Evolutionary conservation across 1,140 invertebrate species (phyloP).

Genomic region (Drosophila navojoa): DNA sequence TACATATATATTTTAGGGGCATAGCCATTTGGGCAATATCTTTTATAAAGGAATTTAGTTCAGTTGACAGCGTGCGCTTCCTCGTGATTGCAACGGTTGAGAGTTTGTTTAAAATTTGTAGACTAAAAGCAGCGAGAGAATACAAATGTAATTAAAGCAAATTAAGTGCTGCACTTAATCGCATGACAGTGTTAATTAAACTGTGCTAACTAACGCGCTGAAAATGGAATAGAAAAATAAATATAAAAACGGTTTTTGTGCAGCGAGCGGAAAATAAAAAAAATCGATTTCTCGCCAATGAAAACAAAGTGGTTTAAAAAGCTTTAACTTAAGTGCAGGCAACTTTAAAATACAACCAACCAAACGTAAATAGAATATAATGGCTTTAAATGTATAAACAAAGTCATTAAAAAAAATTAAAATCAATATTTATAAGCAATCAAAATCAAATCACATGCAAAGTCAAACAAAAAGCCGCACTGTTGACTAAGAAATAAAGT

Average conservation of each 20-base stretch:
- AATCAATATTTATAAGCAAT: slow-evolving; percentile 6
- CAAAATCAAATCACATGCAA: background rate
- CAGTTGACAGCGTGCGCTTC: slow-evolving; percentile 75
- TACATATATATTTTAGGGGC: slow-evolving; percentile 15
- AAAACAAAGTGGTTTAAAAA: slow-evolving; percentile 70
- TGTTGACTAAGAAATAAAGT: no score
- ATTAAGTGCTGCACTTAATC: background rate
- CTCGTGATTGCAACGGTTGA: slow-evolving; percentile 52
- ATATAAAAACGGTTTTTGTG: slow-evolving; percentile 15
- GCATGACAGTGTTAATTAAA: background rate
- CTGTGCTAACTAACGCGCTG: slow-evolving; percentile 25
- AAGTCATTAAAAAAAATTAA: background rate
- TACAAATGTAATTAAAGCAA: slow-evolving; percentile 10
- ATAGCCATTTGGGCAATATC: slow-evolving; percentile 39
- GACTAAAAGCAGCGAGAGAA: slow-evolving; percentile 30
- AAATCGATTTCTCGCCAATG: slow-evolving; percentile 78
- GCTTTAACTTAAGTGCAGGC: slow-evolving; percentile 7
- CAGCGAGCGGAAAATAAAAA: slow-evolving; percentile 53
- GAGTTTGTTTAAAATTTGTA: slow-evolving; percentile 35
- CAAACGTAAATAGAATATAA: background rate
- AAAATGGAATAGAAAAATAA: slow-evolving; percentile 4
- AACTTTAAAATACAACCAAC: background rate
- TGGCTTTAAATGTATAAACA: slow-evolving; percentile 17
- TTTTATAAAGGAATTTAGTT: slow-evolving; percentile 77
- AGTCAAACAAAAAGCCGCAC: slow-evolving; percentile 30